These are phyloP conservation scores for Tarsius wallacei DNA, from an alignment of 2,797 vertebrate genomes.

Conservation along the genomic window DNA sequence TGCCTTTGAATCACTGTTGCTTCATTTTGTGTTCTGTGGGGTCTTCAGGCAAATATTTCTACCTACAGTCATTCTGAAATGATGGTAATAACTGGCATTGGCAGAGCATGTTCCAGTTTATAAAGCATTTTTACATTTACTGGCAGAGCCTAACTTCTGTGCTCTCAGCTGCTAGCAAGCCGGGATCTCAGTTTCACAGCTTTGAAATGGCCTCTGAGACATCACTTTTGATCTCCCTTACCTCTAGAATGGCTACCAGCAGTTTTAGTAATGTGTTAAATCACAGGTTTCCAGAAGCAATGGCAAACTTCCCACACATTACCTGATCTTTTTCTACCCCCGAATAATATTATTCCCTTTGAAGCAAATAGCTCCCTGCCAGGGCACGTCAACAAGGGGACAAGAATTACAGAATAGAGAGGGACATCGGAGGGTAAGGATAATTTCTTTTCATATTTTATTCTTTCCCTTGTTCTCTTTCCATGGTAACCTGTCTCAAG, in stretches of 20 bases:
- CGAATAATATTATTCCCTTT: constrained; percentile 65
- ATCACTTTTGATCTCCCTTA: constrained; percentile 59
- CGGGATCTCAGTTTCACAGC: neutral
- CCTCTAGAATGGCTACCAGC: constrained; percentile 16
- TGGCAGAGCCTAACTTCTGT: neutral
- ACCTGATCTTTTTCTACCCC: constrained; percentile 65
- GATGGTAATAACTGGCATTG: constrained; percentile 29
- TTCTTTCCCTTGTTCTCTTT: neutral
- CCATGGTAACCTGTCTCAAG: neutral
- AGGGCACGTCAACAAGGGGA: neutral
- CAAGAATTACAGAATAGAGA: neutral
- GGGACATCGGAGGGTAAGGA: neutral
- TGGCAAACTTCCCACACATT: constrained; percentile 36
- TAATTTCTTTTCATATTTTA: constrained; percentile 32
- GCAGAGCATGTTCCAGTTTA: constrained; percentile 9
- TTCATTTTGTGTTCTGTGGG: constrained; percentile 68
- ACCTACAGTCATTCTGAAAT: constrained; percentile 31
- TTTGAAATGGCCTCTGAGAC: constrained; percentile 37
- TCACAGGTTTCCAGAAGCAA: constrained; percentile 73
- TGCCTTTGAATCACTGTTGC: constrained; percentile 63
- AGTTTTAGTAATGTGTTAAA: constrained; percentile 72
- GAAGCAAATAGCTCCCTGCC: constrained; percentile 59
- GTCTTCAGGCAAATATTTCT: constrained; percentile 70
- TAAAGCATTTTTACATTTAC: constrained; percentile 60
- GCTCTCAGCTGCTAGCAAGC: constrained; percentile 11